A percentile compares a stretch with the other conserved stretches of the same genome.
Evolutionary conservation across 1,140 invertebrate species (phyloP).

Genomic region (Drosophila nannoptera): DNA sequence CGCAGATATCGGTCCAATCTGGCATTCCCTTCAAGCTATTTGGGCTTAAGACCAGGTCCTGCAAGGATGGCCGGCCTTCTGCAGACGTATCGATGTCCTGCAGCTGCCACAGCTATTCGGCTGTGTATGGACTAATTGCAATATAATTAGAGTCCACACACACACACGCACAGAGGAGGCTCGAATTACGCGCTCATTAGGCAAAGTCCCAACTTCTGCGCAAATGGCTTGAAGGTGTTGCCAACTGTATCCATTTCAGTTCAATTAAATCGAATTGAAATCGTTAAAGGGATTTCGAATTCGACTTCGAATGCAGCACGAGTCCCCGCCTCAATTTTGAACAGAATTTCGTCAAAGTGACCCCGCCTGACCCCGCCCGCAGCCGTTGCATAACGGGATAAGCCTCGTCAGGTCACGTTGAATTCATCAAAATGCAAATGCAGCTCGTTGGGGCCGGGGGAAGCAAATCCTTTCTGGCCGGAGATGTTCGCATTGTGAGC

Average conservation of each 20-base stretch:
- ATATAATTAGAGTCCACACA: constrained; percentile 21
- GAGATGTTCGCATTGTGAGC: constrained; percentile 19
- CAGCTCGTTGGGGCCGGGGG: constrained; percentile 15
- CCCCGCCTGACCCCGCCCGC: too few relatives aligned
- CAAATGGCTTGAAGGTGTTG: too few relatives aligned
- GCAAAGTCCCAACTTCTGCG: too few relatives aligned
- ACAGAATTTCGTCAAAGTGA: too few relatives aligned
- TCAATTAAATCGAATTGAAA: too few relatives aligned
- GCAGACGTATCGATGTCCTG: constrained; percentile 24
- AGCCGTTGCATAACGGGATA: too few relatives aligned
- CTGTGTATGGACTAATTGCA: constrained; percentile 14
- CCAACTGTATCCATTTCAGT: too few relatives aligned
- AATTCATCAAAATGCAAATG: constrained; percentile 45
- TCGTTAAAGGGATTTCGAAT: too few relatives aligned
- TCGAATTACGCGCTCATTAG: constrained; percentile 21
- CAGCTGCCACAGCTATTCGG: constrained; percentile 24
- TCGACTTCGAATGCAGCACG: too few relatives aligned
- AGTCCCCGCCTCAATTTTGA: too few relatives aligned
- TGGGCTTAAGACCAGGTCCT: too few relatives aligned
- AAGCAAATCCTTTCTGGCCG: not conserved
- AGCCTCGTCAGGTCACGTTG: constrained; percentile 29
- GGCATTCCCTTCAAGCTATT: not conserved
- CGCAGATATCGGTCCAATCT: constrained; percentile 44
- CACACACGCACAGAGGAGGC: not conserved
- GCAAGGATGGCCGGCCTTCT: too few relatives aligned